Evolutionary conservation across 2,797 vertebrate genomes (phyloP).

Genomic region (Gadopsis bispinosus): DNA sequence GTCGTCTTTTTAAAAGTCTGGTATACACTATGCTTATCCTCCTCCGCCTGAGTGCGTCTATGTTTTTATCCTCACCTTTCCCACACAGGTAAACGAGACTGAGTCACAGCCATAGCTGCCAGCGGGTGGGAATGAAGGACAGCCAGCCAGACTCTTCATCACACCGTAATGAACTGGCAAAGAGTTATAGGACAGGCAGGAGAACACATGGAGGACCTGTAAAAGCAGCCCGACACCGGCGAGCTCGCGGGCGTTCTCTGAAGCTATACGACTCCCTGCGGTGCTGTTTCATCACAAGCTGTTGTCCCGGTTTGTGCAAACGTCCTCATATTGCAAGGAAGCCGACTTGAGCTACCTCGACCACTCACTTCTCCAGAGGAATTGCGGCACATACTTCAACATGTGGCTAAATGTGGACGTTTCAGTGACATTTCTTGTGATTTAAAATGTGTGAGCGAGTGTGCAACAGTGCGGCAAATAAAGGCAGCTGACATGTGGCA

Average conservation of each 20-base stretch:
- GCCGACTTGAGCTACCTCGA: slow-evolving; percentile 14
- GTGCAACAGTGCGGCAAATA: neutral
- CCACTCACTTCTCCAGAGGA: slow-evolving; percentile 6
- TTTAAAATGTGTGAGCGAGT: neutral
- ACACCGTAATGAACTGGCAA: slow-evolving; percentile 78
- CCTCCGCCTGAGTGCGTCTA: neutral
- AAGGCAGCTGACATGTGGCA: slow-evolving; percentile 15
- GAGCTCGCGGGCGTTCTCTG: slow-evolving; percentile 61
- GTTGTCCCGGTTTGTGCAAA: slow-evolving; percentile 72
- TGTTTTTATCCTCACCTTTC: slow-evolving; percentile 42
- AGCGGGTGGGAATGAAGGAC: slow-evolving; percentile 61
- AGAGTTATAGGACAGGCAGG: slow-evolving; percentile 72
- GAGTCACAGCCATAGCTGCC: slow-evolving; percentile 62
- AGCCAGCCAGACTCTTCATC: slow-evolving; percentile 74
- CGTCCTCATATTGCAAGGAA: slow-evolving; percentile 53
- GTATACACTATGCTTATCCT: neutral
- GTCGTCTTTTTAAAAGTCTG: neutral
- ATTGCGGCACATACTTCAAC: slow-evolving; percentile 13
- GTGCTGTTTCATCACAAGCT: slow-evolving; percentile 75
- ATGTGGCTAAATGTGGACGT: slow-evolving; percentile 6
- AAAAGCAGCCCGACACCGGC: slow-evolving; percentile 73
- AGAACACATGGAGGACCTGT: slow-evolving; percentile 79
- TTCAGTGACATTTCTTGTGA: neutral
- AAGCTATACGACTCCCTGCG: slow-evolving; percentile 72
- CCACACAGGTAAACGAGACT: slow-evolving; percentile 56